These are phyloP conservation scores for Spizella passerina DNA, from an alignment of 2,797 vertebrate genomes.

Conservation along the genomic window DNA sequence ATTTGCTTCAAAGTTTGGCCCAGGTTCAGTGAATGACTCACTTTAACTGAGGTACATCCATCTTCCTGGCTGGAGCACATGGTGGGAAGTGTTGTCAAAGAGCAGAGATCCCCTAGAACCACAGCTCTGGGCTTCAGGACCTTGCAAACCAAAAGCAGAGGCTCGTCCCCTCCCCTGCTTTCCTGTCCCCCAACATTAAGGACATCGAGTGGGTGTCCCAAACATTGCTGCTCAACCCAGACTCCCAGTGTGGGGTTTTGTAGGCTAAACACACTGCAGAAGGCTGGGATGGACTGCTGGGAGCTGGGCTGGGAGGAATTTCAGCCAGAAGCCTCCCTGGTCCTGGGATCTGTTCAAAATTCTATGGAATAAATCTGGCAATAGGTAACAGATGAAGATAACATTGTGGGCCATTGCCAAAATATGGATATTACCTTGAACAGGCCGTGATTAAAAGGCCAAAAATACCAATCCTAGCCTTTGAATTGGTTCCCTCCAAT, in stretches of 20 bases:
- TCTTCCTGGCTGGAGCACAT: conserved; percentile 33
- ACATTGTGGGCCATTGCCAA: neutral
- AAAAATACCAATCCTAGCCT: neutral
- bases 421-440: neutral
- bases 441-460: neutral
- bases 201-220: neutral
- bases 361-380: neutral
- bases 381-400: neutral
- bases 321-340: neutral
- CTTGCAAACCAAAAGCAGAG: neutral
- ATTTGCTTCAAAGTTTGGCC: conserved; percentile 59
- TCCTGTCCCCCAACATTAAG: neutral
- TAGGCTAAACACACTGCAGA: neutral
- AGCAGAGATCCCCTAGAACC: neutral
- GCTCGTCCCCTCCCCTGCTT: neutral
- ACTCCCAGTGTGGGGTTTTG: neutral
- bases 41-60: conserved; percentile 53
- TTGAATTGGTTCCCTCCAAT: neutral
- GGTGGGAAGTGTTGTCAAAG: conserved; percentile 28
- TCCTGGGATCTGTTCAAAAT: neutral
- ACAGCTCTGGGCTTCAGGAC: neutral
- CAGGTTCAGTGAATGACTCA: conserved; percentile 60
- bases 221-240: neutral
- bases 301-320: neutral
- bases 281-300: neutral